Conservation (phyloP, 2,113 vertebrate species). For the Gallinago undulata region DNA sequence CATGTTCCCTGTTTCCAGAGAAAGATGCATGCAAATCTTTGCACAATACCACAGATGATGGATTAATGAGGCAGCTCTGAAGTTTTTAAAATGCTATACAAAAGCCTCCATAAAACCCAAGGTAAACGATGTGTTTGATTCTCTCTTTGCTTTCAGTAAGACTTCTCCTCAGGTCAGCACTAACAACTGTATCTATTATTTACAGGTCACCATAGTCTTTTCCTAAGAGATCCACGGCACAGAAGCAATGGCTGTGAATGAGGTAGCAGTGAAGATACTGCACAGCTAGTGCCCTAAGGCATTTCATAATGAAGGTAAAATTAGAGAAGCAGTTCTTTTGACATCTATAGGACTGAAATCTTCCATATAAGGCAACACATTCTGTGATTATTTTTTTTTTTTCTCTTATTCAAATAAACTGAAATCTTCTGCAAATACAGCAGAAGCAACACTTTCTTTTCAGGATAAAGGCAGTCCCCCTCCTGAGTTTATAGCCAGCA, state of each 20-base stretch:
- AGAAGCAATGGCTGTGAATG: slow-evolving; percentile 17
- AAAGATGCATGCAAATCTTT: not conserved
- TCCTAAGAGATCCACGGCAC: not conserved
- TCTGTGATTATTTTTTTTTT: not conserved
- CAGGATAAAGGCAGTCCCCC: not conserved
- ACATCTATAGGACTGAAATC: slow-evolving; percentile 34
- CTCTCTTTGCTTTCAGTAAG: slow-evolving; percentile 37
- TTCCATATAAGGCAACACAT: slow-evolving; percentile 6
- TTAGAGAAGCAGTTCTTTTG: slow-evolving; percentile 49
- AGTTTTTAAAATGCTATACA: slow-evolving; percentile 21
- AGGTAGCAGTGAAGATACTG: not conserved
- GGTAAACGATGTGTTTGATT: not conserved
- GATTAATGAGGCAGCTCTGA: not conserved
- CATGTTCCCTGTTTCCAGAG: not conserved
- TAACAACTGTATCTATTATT: slow-evolving; percentile 50
- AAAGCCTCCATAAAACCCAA: accelerated
- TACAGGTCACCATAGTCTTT: slow-evolving; percentile 29
- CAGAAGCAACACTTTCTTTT: slow-evolving; percentile 3
- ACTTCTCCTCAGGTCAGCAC: slow-evolving; percentile 33
- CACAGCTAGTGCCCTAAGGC: slow-evolving; percentile 5
- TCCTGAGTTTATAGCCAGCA: not conserved
- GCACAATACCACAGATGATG: not conserved
- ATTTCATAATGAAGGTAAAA: slow-evolving; percentile 66
- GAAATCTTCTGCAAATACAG: slow-evolving; percentile 23
- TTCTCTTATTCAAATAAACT: not conserved